Percentiles rank a stretch among this genome's conserved stretches.
Evolutionary conservation across 2,888 invertebrate genomes (phyloP).

Genomic region (Nasonia oneida): DNA sequence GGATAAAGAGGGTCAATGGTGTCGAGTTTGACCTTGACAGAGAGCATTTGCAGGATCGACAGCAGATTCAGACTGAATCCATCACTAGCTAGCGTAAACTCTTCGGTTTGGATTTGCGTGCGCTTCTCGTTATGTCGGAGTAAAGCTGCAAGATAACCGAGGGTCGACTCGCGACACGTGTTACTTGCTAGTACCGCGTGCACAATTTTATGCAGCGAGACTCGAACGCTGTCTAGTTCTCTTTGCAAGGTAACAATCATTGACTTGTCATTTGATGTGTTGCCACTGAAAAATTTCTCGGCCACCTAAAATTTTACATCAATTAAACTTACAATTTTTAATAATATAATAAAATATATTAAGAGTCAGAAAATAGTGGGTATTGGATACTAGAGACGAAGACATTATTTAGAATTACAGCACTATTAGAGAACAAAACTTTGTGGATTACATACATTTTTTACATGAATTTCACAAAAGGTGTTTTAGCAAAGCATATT

Average conservation of each 20-base stretch:
- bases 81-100: conserved; percentile 92
- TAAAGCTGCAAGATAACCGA: conserved; percentile 89
- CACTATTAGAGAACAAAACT: too few relatives aligned
- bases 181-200: conserved; percentile 91
- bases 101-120: conserved; percentile 94
- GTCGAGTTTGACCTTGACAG: conserved; percentile 93
- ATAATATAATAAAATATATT: background rate
- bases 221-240: conserved; percentile 89
- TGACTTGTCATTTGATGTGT: conserved; percentile 83
- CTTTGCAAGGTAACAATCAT: conserved; percentile 87
- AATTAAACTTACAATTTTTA: conserved; percentile 6
- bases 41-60: conserved; percentile 93
- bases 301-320: conserved; percentile 81
- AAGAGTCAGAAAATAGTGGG: too few relatives aligned
- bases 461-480: background rate
- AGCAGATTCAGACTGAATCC: conserved; percentile 97
- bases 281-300: conserved; percentile 85
- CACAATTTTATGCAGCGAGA: conserved; percentile 89
- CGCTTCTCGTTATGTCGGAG: conserved; percentile 91
- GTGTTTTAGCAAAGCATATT: background rate
- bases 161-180: conserved; percentile 88
- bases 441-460: background rate
- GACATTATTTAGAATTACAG: too few relatives aligned
- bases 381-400: too few relatives aligned
- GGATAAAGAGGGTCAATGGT: conserved; percentile 94